Percentiles rank a stretch among this genome's conserved stretches.
Conservation (phyloP, 2,888 invertebrate genomes). For the Drosophila subquinaria region DNA sequence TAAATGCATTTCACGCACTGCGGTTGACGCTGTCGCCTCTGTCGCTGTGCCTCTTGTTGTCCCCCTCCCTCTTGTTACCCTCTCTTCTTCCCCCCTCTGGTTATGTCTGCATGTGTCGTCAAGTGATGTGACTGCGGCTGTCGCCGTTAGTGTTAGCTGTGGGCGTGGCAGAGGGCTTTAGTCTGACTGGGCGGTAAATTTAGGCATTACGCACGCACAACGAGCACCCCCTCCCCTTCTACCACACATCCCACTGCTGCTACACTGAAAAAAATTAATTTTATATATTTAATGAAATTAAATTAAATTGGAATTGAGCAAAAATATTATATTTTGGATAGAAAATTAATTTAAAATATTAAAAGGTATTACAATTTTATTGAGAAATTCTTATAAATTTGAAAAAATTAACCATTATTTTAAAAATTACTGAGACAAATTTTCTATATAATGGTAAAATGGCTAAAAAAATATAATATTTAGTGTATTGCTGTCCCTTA, state of each 20-base stretch:
- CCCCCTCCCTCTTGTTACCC: background rate
- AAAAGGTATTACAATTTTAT: too few species aligned
- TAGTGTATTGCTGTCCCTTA: too few species aligned
- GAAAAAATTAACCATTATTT: too few species aligned
- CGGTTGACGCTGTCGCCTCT: slow-evolving; percentile 53
- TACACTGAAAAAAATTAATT: background rate
- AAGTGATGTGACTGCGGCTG: slow-evolving; percentile 54
- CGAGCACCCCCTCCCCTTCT: too few species aligned
- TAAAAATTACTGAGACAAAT: too few species aligned
- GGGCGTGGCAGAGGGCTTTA: slow-evolving; percentile 31
- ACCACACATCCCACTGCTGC: too few species aligned
- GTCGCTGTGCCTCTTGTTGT: background rate
- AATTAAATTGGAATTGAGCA: too few species aligned
- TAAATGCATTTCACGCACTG: slow-evolving; percentile 76
- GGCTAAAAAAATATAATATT: too few species aligned
- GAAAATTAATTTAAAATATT: too few species aligned
- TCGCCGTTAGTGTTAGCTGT: slow-evolving; percentile 49
- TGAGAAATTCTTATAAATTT: too few species aligned
- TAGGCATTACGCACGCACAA: slow-evolving; percentile 40
- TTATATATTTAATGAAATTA: background rate
- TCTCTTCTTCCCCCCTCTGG: background rate
- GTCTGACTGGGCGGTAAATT: slow-evolving; percentile 30
- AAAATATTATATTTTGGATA: too few species aligned
- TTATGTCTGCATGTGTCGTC: slow-evolving; percentile 56
- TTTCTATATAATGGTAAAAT: too few species aligned